Conservation (phyloP, 1,140 invertebrate genomes). For the Zaprionus davidi region DNA sequence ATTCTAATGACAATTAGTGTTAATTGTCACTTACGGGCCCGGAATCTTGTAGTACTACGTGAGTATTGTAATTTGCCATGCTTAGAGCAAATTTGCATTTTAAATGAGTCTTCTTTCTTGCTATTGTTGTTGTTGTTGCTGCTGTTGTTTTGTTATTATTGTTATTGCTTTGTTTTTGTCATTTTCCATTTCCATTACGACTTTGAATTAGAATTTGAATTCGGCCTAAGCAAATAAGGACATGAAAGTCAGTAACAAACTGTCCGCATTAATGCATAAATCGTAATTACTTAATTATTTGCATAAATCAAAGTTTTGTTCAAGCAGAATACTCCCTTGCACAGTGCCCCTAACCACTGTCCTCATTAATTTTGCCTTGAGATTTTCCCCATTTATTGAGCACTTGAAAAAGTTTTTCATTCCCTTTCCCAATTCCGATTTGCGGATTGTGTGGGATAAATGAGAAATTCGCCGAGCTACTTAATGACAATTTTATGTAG, state of each 20-base stretch:
- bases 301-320: conserved; percentile 62
- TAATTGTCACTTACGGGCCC: conserved; percentile 75
- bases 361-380: conserved; percentile 44
- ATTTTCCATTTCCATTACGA: conserved; percentile 40
- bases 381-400: conserved; percentile 43
- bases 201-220: conserved; percentile 41
- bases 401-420: conserved; percentile 57
- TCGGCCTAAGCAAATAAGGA: conserved; percentile 65
- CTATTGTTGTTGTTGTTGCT: conserved; percentile 17
- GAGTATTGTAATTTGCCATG: conserved; percentile 63
- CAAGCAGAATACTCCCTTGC: not conserved
- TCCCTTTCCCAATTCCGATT: not conserved
- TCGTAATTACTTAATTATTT: conserved; percentile 80
- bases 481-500: conserved; percentile 75
- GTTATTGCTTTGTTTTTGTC: conserved; percentile 22
- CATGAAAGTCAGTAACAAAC: conserved; percentile 65
- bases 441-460: conserved; percentile 29
- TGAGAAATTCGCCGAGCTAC: conserved; percentile 40
- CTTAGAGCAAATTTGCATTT: conserved; percentile 74
- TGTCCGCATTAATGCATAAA: conserved; percentile 62
- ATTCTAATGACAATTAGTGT: conserved; percentile 83
- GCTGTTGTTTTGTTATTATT: conserved; percentile 16
- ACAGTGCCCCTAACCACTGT: not conserved
- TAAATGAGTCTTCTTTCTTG: conserved; percentile 68
- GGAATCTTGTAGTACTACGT: conserved; percentile 54